phyloP scores from a whole-genome alignment of 2,797 vertebrate genomes.

The Balearica regulorum region DNA sequence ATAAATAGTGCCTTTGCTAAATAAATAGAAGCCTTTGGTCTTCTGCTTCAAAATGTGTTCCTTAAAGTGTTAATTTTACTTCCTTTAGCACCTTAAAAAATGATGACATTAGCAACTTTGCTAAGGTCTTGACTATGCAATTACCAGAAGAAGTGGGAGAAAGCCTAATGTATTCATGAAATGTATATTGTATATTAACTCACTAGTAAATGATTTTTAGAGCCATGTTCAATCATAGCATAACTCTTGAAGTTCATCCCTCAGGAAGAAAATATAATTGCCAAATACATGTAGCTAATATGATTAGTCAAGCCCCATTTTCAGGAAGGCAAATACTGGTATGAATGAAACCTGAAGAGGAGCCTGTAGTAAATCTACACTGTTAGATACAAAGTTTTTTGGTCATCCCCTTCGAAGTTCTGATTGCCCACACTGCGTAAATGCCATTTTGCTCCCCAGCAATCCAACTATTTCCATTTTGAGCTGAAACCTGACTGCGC shows the following conservation, averaged over 20 bases:
- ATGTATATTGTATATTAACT: neutral
- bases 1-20: neutral
- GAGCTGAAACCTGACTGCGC: neutral
- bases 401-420: neutral
- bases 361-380: neutral
- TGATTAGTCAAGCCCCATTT: neutral
- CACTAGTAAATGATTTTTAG: neutral
- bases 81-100: neutral
- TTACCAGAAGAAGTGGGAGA: neutral
- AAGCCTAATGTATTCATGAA: neutral
- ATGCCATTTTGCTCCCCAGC: neutral
- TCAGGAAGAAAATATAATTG: neutral
- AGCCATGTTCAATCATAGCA: neutral
- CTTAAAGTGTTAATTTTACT: neutral
- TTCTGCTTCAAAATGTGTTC: neutral
- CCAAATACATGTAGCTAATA: neutral
- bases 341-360: neutral
- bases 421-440: neutral
- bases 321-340: neutral
- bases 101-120: neutral
- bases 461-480: neutral
- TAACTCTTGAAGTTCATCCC: neutral
- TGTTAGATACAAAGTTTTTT: neutral
- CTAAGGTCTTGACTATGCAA: neutral
- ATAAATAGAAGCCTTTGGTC: neutral